Conservation (phyloP, 2,888 invertebrate species). For the Patella ulyssiponensis region DNA sequence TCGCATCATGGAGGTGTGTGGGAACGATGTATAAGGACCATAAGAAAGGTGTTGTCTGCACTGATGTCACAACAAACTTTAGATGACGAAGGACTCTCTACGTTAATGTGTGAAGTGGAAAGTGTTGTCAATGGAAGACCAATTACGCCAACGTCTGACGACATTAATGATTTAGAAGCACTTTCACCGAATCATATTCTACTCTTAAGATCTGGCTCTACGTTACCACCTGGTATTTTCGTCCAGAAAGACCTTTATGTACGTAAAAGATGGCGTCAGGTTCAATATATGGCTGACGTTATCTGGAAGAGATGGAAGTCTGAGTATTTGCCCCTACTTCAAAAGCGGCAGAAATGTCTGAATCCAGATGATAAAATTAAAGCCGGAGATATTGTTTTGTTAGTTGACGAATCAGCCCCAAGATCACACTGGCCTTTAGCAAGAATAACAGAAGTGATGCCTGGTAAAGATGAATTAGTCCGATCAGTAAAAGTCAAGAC, state of each 20-base stretch:
- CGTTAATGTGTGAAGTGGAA: constrained; percentile 15
- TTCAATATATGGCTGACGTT: constrained; percentile 19
- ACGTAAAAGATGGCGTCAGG: constrained; percentile 29
- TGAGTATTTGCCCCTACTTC: background rate
- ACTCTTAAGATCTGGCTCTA: constrained; percentile 6
- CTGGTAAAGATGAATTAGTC: constrained; percentile 9
- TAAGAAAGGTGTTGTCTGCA: constrained; percentile 8
- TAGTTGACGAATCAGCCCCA: background rate
- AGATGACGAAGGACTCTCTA: background rate
- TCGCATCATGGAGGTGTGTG: constrained; percentile 39
- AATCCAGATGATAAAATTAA: background rate
- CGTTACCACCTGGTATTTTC: constrained; percentile 32
- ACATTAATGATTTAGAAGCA: constrained; percentile 25
- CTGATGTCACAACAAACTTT: background rate
- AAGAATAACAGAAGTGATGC: background rate
- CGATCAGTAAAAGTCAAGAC: constrained; percentile 7
- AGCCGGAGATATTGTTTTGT: constrained; percentile 6
- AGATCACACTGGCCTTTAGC: background rate
- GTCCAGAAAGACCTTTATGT: constrained; percentile 28
- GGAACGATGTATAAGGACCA: constrained; percentile 25
- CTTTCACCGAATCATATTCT: constrained; percentile 36
- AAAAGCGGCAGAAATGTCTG: constrained; percentile 14
- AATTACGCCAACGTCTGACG: constrained; percentile 19
- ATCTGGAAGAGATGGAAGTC: constrained; percentile 3
- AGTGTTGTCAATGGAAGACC: constrained; percentile 30